Conservation (phyloP, 2,797 vertebrate genomes). For the Pseudocheirus occidentalis region DNA sequence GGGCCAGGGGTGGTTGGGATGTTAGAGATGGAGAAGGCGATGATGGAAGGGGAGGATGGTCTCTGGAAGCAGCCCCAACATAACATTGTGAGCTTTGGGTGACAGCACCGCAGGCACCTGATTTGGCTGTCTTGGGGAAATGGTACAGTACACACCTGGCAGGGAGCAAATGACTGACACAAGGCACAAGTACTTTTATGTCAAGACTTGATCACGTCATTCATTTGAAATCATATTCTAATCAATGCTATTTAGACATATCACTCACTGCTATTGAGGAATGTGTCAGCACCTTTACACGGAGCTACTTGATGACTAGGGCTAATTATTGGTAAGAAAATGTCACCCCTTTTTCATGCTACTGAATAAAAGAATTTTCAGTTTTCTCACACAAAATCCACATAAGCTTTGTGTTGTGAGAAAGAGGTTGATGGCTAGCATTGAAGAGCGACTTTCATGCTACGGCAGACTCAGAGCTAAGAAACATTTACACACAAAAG, state of each 20-base stretch:
- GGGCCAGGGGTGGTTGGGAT: not conserved
- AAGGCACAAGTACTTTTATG: constrained; percentile 48
- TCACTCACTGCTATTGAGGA: not conserved
- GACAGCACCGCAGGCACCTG: constrained; percentile 50
- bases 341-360: constrained; percentile 33
- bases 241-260: constrained; percentile 39
- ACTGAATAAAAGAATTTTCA: not conserved
- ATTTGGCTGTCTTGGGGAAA: constrained; percentile 3
- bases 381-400: not conserved
- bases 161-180: constrained; percentile 32
- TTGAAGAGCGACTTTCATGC: rapidly evolving
- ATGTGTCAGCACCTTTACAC: not conserved
- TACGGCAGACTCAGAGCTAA: not conserved
- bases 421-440: not conserved
- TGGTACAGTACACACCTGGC: constrained; percentile 33
- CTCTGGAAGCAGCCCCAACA: constrained; percentile 9
- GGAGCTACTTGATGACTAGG: rapidly evolving
- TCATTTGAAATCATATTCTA: constrained; percentile 55
- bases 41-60: not conserved
- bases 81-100: constrained; percentile 31
- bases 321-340: not conserved
- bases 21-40: not conserved
- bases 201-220: constrained; percentile 60
- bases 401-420: not conserved
- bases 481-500: not conserved